phyloP scores from a whole-genome alignment of 2,888 invertebrate species.

The Piscicola geometra region DNA sequence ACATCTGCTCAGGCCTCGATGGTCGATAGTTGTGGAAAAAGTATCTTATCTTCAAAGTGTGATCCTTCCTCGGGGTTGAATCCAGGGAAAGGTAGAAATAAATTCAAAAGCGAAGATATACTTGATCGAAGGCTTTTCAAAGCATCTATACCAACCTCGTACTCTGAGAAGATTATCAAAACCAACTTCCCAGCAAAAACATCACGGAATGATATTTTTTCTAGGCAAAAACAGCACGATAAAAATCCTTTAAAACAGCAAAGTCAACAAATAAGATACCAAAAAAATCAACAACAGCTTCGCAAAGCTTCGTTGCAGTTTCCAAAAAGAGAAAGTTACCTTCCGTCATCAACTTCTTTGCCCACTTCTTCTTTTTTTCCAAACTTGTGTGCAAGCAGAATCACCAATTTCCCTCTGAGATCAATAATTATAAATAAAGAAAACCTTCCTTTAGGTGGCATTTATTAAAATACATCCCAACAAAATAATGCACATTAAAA shows the following conservation, averaged over 20 bases:
- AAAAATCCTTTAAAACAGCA: background rate
- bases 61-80: too few relatives aligned
- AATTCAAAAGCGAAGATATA: constrained; percentile 4
- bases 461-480: too few relatives aligned
- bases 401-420: background rate
- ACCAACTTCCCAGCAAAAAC: background rate
- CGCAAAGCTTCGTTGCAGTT: background rate
- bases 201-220: background rate
- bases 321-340: background rate
- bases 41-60: too few relatives aligned
- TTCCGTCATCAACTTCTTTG: background rate
- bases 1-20: too few relatives aligned
- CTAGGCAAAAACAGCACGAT: background rate
- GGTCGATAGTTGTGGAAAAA: too few relatives aligned
- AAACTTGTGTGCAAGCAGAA: background rate
- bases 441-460: background rate
- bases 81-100: background rate
- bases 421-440: background rate
- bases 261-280: background rate
- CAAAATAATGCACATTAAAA: constrained; percentile 1
- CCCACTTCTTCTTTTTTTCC: background rate
- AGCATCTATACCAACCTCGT: background rate
- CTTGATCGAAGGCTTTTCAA: constrained; percentile 3
- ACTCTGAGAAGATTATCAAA: background rate
- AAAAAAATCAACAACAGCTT: too few relatives aligned